Percentiles rank a stretch among this genome's conserved stretches.
Evolutionary conservation across 2,797 vertebrate genomes (phyloP).

Genomic region (Microctenopoma lineatum): DNA sequence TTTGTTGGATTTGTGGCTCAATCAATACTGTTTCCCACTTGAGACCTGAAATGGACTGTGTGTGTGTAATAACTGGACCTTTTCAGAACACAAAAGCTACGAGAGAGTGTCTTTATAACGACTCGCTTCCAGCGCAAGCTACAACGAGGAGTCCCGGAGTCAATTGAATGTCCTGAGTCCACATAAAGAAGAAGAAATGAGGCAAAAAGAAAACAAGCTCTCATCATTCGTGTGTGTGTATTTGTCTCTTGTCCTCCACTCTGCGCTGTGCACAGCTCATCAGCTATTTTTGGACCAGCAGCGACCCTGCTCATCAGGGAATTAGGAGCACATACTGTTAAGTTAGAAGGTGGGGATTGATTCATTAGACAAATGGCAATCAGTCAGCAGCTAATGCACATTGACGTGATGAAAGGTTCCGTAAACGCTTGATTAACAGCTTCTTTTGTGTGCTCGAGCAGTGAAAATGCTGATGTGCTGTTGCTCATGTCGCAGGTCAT

Average conservation of each 20-base stretch:
- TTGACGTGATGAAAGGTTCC: slow-evolving; percentile 80
- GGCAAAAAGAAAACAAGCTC: neutral
- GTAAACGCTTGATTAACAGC: slow-evolving; percentile 80
- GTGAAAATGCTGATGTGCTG: slow-evolving; percentile 61
- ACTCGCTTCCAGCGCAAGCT: slow-evolving; percentile 13
- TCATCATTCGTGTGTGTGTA: slow-evolving; percentile 12
- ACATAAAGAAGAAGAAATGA: neutral
- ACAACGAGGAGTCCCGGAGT: slow-evolving; percentile 1
- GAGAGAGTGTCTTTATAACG: slow-evolving; percentile 16
- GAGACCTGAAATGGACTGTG: slow-evolving; percentile 65
- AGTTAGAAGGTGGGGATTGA: slow-evolving; percentile 76
- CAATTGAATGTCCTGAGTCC: slow-evolving; percentile 23
- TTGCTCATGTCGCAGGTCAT: slow-evolving; percentile 52
- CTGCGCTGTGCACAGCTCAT: slow-evolving; percentile 13
- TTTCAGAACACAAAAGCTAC: slow-evolving; percentile 46
- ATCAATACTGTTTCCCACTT: slow-evolving; percentile 72
- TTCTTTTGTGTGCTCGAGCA: slow-evolving; percentile 75
- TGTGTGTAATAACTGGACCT: slow-evolving; percentile 58
- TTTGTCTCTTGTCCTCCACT: neutral
- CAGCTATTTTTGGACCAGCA: slow-evolving; percentile 61
- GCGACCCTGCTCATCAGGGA: slow-evolving; percentile 71
- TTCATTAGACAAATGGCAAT: slow-evolving; percentile 83
- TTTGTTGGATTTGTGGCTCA: slow-evolving; percentile 74
- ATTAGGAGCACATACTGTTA: slow-evolving; percentile 71
- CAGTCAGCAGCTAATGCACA: slow-evolving; percentile 83